Base-by-base conservation (phyloP, 1,140 invertebrate species). In the Zeugodacus cucurbitae region DNA sequence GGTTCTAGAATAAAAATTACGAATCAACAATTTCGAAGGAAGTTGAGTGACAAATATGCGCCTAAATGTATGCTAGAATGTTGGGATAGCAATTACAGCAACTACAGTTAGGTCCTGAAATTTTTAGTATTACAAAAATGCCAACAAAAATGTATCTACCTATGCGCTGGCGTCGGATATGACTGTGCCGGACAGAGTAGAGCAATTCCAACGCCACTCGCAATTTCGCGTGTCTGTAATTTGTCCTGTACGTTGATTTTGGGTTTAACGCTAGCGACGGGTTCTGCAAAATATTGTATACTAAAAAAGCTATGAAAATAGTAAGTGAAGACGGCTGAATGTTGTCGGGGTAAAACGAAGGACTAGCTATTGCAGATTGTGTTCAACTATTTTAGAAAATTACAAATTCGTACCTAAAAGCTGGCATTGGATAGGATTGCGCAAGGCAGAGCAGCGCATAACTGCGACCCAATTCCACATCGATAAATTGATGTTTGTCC, bases 391-490 rank as follows among this genome's bases (percentile, higher is more conserved):
- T 26, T 44, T 62, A n/a, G 6, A 17, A 32, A 37, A 67, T 48
- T 58, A 58, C 29, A 88, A 78, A 88, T 90, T 91, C 91, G 90
- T 95, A 96, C 96, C 96, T 96, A 95, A 96, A 96, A 82, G 94
- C 91, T 89, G 96, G 96, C 89, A 95, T 94, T 87, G 96, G 96
- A 93, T 95, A 96, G 87, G 95, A 96, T 94, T 96, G 96, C 11
- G 96, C 96, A 86, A 95, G 90, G 93, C 94, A 91, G 91, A 94
- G 91, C 94, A 94, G 89, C 93, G 94, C 91, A 95, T 95, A 89
- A 94, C 95, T 90, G 94, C 95, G 94, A 94, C 95, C 91, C 95
- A 95, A 92, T 96, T 96, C 89, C 95, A 92, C 90, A 87, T 93
- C 92, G 58, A 93, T 90, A 88, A 93, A 96, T 89, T 96, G 95